Conservation (phyloP, 2,888 invertebrate genomes). For the Melinaea marsaeus region DNA sequence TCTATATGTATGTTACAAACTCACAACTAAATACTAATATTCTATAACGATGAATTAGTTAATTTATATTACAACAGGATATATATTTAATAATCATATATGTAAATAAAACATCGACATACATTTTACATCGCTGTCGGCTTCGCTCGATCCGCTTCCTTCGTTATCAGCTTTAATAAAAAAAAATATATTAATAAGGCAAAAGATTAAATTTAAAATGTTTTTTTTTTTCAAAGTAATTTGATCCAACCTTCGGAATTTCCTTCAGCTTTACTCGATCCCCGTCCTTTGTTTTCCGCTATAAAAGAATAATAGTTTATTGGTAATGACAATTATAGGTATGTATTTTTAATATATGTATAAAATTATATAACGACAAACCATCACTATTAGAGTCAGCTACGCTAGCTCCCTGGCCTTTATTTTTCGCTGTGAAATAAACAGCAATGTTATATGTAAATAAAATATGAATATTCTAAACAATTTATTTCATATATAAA, state of each 20-base stretch:
- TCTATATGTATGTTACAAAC: too few species aligned
- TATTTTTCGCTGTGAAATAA: neutral
- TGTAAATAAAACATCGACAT: neutral
- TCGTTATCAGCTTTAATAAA: slow-evolving; percentile 11
- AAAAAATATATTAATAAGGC: neutral
- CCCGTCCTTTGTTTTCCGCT: neutral
- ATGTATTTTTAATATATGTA: neutral
- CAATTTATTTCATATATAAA: too few species aligned
- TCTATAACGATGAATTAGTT: too few species aligned
- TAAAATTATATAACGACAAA: neutral
- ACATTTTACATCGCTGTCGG: slow-evolving; percentile 8
- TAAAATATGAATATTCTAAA: too few species aligned
- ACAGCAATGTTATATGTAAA: too few species aligned
- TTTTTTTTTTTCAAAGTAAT: too few species aligned
- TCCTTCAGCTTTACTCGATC: slow-evolving; percentile 8
- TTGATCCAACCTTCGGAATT: neutral
- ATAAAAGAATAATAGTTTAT: neutral
- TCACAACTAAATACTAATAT: too few species aligned
- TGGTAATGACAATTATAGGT: neutral
- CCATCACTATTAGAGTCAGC: slow-evolving; percentile 3
- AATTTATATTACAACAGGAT: too few species aligned
- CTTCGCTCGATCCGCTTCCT: slow-evolving; percentile 7
- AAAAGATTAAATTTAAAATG: too few species aligned
- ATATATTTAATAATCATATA: too few species aligned
- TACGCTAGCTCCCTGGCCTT: slow-evolving; percentile 5